Evolutionary conservation across 2,797 vertebrate species (phyloP), one percentile per base, ranked within the genome.

Genomic region (Tragelaphus oryx): DNA sequence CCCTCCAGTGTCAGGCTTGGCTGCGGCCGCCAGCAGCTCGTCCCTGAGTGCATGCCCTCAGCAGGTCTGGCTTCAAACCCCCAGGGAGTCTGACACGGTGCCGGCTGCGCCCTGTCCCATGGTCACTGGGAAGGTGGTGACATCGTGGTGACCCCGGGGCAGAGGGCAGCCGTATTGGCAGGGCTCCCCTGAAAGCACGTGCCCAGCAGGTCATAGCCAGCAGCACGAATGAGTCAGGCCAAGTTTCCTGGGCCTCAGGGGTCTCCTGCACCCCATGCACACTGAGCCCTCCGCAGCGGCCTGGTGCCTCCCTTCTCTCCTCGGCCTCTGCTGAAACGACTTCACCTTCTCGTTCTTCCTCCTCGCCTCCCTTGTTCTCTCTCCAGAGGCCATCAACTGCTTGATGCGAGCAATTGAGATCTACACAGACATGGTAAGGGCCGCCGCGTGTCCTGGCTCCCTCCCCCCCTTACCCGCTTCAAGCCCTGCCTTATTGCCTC

Each of bases 381-480:
- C 83, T 85, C 46, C 96, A 99, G 99, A 99, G 98, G 99, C 99
- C 91, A 98, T 99, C 85, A 99, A 98, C 96, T 99, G 99, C 96
- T 94, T 99, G 94, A 98, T 97, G 96, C 97, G 98, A 89, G 98
- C 98, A 1, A 99, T 99, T 28, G 99, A 99, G 98, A 99, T 99
- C 97, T 99, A 99, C 97, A 99, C 99, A 1, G 99, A 99, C 91
- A 98, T 99, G 99, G 99, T 99, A 97, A 99, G 96, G 33, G 24
- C 8, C 11, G 1, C 62, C 10, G 98, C 30, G 1, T 5, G 5
- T 90, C 44, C 44, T 13, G 24, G 8, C 4, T 46, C 41, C 41
- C 6, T 41, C 33, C 65, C 33, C 37, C 13, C 41, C 41, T 26
- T 20, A 5, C 24, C 26, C 1, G 0, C 44, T 8, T 11, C 18